Conservation (phyloP, 2,113 vertebrate species). For the Nibea albiflora region DNA sequence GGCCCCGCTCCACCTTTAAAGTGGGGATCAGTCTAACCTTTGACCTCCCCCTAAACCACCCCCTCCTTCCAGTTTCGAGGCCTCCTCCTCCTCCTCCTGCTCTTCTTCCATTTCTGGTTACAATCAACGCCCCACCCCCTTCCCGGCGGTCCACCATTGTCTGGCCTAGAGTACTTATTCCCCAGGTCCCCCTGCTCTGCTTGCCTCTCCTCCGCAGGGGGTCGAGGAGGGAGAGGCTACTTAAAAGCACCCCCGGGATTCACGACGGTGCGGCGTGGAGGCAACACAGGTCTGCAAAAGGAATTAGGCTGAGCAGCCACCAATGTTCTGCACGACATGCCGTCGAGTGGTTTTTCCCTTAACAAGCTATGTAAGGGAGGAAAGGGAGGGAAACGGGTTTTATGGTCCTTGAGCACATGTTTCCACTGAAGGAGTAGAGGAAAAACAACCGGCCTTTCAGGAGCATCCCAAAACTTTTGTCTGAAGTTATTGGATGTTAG, state of each 20-base stretch:
- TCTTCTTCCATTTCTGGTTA: conserved; percentile 56
- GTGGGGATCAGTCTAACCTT: conserved; percentile 72
- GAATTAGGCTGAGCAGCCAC: conserved; percentile 68
- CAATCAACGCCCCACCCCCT: conserved; percentile 52
- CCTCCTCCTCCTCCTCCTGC: conserved; percentile 22
- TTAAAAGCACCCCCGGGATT: conserved; percentile 68
- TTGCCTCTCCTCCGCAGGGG: conserved; percentile 69
- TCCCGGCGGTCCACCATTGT: conserved; percentile 68
- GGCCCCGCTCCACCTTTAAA: conserved; percentile 70
- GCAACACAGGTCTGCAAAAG: conserved; percentile 74
- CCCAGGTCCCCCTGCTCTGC: conserved; percentile 50
- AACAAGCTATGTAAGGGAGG: conserved; percentile 67
- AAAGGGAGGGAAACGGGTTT: conserved; percentile 59
- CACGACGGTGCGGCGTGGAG: conserved; percentile 32
- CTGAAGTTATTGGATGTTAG: conserved; percentile 2
- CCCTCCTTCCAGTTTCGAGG: conserved; percentile 34
- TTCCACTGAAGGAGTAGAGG: conserved; percentile 63
- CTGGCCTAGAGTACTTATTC: conserved; percentile 74
- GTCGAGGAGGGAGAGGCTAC: conserved; percentile 49
- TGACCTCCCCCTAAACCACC: conserved; percentile 49
- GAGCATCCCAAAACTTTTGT: conserved; percentile 36
- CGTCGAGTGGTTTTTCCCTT: conserved; percentile 64
- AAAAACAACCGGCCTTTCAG: conserved; percentile 44
- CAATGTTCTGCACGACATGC: conserved; percentile 70
- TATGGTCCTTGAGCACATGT: conserved; percentile 71